These are phyloP conservation scores for Pterocles burchelli DNA, from an alignment of 2,113 vertebrate genomes.

Conservation along the genomic window DNA sequence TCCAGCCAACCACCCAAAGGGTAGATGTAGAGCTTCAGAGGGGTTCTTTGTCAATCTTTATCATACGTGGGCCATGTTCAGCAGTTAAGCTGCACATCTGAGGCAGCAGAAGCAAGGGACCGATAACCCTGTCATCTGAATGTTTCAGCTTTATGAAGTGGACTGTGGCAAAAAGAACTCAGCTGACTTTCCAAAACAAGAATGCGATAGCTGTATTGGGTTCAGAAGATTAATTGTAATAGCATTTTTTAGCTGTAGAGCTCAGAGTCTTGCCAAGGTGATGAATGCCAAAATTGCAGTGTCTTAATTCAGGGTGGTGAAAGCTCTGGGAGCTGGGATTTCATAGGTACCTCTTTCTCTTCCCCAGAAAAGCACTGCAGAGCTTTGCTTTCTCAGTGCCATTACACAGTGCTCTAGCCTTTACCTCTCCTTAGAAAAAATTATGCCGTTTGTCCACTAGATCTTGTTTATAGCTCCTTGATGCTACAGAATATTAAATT, in stretches of 20 bases:
- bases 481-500: neutral
- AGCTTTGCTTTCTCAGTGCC: neutral
- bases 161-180: neutral
- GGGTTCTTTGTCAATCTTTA: neutral
- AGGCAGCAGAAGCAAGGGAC: neutral
- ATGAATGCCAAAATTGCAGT: neutral
- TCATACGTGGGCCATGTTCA: rapidly evolving
- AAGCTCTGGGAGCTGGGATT: neutral
- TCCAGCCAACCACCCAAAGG: neutral
- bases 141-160: neutral
- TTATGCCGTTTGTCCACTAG: neutral
- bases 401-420: neutral
- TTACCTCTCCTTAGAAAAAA: neutral
- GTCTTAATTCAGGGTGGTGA: neutral
- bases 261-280: neutral
- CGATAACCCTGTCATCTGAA: neutral
- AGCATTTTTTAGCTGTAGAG: neutral
- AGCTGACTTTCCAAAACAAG: neutral
- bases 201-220: neutral
- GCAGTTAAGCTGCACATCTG: neutral
- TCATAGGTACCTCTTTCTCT: neutral
- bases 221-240: neutral
- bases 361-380: neutral
- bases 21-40: neutral
- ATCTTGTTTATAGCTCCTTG: neutral